These are phyloP conservation scores for Tiliacea citrago DNA, from an alignment of 2,888 invertebrate species.

Conservation along the genomic window DNA sequence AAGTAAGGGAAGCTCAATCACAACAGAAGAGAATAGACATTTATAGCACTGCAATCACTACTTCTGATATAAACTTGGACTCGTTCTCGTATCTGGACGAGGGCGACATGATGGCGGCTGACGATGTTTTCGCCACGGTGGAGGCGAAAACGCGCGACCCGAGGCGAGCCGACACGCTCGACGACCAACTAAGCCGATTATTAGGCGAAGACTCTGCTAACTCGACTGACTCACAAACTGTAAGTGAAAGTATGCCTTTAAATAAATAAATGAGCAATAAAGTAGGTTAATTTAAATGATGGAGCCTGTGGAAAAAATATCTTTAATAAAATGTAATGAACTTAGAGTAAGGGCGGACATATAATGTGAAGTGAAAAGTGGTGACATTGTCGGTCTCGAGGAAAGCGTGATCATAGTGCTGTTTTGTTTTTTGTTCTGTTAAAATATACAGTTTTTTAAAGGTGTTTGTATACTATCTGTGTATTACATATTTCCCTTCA, in stretches of 20 bases:
- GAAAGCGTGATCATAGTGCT: slow-evolving; percentile 67
- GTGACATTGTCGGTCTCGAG: slow-evolving; percentile 60
- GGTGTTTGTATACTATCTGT: slow-evolving; percentile 71
- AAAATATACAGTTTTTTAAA: slow-evolving; percentile 70
- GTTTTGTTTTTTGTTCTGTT: slow-evolving; percentile 68
- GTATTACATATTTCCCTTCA: slow-evolving; percentile 62
- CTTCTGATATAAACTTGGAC: slow-evolving; percentile 89
- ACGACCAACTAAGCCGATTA: slow-evolving; percentile 82
- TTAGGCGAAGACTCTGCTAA: slow-evolving; percentile 83
- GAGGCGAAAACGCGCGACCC: slow-evolving; percentile 75
- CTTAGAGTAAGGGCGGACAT: slow-evolving; percentile 73
- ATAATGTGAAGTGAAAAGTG: slow-evolving; percentile 77
- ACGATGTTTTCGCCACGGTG: slow-evolving; percentile 82
- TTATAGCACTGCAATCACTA: slow-evolving; percentile 89
- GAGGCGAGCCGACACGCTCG: slow-evolving; percentile 74
- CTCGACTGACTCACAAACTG: slow-evolving; percentile 82
- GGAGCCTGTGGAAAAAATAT: slow-evolving; percentile 65
- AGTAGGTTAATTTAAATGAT: slow-evolving; percentile 69
- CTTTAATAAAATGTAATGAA: slow-evolving; percentile 73
- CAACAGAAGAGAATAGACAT: slow-evolving; percentile 88
- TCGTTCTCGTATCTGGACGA: slow-evolving; percentile 89
- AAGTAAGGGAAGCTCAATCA: slow-evolving; percentile 84
- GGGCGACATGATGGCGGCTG: slow-evolving; percentile 83
- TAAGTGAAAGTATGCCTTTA: slow-evolving; percentile 85
- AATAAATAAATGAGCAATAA: slow-evolving; percentile 83